Base-by-base conservation (phyloP, 2,888 invertebrate species). In the Agrenia bidenticulata region DNA sequence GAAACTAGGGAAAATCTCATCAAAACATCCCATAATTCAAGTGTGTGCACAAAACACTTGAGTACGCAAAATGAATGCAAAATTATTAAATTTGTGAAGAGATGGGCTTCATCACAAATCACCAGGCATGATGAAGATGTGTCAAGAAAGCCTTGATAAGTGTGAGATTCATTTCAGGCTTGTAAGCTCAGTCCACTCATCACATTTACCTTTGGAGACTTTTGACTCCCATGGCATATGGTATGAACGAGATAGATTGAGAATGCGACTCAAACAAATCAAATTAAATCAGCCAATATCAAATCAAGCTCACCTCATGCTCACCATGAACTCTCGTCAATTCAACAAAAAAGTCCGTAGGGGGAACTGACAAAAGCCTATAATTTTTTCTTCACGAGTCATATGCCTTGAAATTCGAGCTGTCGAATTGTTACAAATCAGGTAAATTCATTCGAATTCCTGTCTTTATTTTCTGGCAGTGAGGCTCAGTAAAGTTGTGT, bases 301-400 rank as follows among this genome's bases (percentile, higher is more conserved):
- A 37, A 51, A 63, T 66, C 66, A 66, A 64, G 66, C 68, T 71
- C 68, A 63, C 66, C 66, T 68, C 66, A 60, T 64, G 64, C 65
- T 63, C 64, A 64, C 64, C 67, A 58, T 55, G 53, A 64, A 60
- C 64, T 68, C 54, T 65, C 51, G 55, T 64, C 64, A 45, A 54
- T 53, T 59, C 58, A n/a, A n/a, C n/a, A 50, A n/a, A 26, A 39
- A 24, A 53, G n/a, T 54, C 24, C 24, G 51, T 24, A 51, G 51
- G 45, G n/a, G 24, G 53, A 59, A 61, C 32, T 64, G 61, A 58
- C 32, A 55, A 64, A 68, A 64, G 64, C 64, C 64, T 68, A 68
- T 68, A 64, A 62, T 68, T 68, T 63, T 58, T 27, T 67, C 42
- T 59, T 45, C 45, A 45, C 17, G 17, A 15, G 45, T 45, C 45